These are phyloP conservation scores for Notolepis coatsorum DNA, from an alignment of 2,797 vertebrate genomes.

Conservation along the genomic window DNA sequence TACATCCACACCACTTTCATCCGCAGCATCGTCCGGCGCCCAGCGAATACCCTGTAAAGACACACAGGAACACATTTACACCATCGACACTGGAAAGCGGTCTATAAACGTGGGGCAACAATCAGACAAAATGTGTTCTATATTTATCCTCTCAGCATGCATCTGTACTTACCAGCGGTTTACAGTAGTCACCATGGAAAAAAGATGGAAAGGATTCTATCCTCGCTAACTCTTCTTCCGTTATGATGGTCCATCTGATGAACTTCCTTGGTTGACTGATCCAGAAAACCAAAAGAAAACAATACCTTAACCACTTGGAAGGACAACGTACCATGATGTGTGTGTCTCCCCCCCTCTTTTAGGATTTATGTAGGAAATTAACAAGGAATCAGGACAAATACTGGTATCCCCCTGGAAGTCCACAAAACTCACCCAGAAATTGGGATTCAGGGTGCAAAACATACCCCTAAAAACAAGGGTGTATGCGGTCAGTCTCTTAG, in stretches of 20 bases:
- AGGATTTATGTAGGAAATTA: too few relatives aligned
- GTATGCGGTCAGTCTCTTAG: too few relatives aligned
- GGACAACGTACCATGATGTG: too few relatives aligned
- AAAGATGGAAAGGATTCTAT: conserved; percentile 73
- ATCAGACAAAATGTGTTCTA: neutral
- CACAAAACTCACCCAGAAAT: too few relatives aligned
- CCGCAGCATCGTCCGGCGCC: conserved; percentile 62
- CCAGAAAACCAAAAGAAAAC: neutral
- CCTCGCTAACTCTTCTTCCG: conserved; percentile 64
- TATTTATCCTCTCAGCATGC: neutral
- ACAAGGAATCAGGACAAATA: too few relatives aligned
- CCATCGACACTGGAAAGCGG: conserved; percentile 3
- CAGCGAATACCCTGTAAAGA: conserved; percentile 67
- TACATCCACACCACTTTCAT: conserved; percentile 57
- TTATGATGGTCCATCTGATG: conserved; percentile 65
- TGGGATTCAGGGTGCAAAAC: too few relatives aligned
- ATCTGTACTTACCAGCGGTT: conserved; percentile 51
- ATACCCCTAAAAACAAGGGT: too few relatives aligned
- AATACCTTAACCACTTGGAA: conserved; percentile 9
- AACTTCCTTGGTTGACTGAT: conserved; percentile 33
- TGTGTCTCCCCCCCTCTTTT: too few relatives aligned
- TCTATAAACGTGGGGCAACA: conserved; percentile 7
- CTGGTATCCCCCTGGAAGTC: too few relatives aligned
- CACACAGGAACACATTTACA: conserved; percentile 1
- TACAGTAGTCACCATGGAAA: conserved; percentile 79